Base-by-base conservation (phyloP, 2,888 invertebrate genomes). In the Dynastes grantii region DNA sequence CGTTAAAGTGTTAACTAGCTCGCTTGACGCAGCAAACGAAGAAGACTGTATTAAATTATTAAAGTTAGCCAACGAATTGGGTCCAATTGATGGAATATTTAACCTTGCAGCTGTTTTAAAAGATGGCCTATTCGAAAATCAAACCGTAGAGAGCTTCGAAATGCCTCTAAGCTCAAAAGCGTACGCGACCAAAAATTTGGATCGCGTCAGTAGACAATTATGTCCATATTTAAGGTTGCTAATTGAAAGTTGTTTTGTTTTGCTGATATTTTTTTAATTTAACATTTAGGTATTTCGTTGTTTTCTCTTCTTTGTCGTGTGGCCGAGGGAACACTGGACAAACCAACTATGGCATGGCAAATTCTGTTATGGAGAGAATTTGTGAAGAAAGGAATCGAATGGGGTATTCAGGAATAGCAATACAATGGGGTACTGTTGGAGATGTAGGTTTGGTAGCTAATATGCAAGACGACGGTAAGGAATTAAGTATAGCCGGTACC, bases 341-440 rank as follows among this genome's bases (percentile, higher is more conserved):
- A 90, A 93, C 95, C 22, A 97, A 96, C 89, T 97, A 97, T 87
- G 97, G 96, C 40, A 94, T 95, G 91, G 94, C 96, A 63, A 98
- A 97, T 90, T 96, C 96, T 0, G 92, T 95, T 2, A 96, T 97
- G 96, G 97, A 97, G 88, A 92, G 96, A 82, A 93, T 97, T 82
- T 95, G 95, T 86, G 97, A 96, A 87, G 90, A 90, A 85, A 92
- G 96, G 81, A 90, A 90, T 84, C 88, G 88, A 77, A 92, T 93
- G 6, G 95, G 95, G 0, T 90, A 94, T 0, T 95, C 96, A 0
- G 97, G 92, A 0, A 88, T 96, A 79, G 97, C 97, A 1, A 92
- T 98, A 11, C 96, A 98, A 87, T 98, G 97, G 97, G 97, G 97
- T 55, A 97, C 97, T 53, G 92, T 98, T 76, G 97, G 96, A 76